Evolutionary conservation across 1,140 invertebrate species (phyloP).

Genomic region (Matsumurasca onukii): DNA sequence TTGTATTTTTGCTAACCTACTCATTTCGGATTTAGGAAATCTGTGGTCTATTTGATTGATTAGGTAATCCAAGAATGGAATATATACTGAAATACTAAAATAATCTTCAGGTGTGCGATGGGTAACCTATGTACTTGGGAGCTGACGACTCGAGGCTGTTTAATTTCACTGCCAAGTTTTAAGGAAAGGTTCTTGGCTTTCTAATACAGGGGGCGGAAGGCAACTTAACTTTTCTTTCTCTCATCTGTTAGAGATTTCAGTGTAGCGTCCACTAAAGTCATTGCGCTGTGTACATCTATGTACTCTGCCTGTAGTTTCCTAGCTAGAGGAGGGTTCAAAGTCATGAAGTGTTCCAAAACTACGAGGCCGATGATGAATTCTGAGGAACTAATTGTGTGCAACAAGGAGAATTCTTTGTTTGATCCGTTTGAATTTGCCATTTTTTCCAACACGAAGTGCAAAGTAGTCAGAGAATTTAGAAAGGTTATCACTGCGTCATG

Average conservation of each 20-base stretch:
- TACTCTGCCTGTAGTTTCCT: constrained; percentile 4
- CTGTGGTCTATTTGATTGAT: constrained; percentile 2
- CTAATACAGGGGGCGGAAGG: neutral
- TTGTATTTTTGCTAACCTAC: neutral
- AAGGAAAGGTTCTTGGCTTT: neutral
- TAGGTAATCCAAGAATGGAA: constrained; percentile 21
- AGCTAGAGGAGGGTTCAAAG: neutral
- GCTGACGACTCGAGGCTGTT: neutral
- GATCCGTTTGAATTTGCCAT: neutral
- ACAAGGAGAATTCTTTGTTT: neutral
- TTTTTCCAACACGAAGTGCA: neutral
- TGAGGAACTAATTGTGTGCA: constrained; percentile 1
- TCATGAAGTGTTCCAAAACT: neutral
- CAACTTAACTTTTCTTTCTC: neutral
- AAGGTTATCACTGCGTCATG: constrained; percentile 4
- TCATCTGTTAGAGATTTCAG: neutral
- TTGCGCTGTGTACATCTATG: neutral
- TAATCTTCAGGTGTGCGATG: neutral
- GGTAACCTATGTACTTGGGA: neutral
- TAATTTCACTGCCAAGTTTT: neutral
- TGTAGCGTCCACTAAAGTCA: neutral
- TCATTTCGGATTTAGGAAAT: neutral
- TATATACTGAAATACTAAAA: neutral
- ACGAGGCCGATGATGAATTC: neutral
- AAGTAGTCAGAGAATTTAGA: neutral